Evolutionary conservation across 1,140 invertebrate genomes (phyloP).

Genomic region (Mactra quadrangularis): DNA sequence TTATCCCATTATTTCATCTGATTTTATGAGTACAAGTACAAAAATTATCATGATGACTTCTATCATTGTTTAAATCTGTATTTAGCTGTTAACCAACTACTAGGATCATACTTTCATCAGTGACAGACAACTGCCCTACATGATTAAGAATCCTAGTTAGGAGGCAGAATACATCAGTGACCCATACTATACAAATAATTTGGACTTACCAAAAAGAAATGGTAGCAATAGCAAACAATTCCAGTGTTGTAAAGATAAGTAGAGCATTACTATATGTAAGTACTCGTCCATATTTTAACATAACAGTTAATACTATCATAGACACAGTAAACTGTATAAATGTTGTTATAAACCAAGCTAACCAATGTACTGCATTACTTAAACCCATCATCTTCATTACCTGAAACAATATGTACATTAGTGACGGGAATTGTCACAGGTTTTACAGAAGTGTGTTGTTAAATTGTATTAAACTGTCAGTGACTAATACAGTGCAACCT

Average conservation of each 20-base stretch:
- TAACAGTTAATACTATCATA: constrained; percentile 84
- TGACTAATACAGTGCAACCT: no score
- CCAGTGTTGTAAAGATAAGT: constrained; percentile 85
- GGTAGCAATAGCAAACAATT: constrained; percentile 85
- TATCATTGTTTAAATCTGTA: no score
- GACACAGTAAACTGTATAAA: constrained; percentile 86
- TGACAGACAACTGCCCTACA: no score
- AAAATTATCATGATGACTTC: no score
- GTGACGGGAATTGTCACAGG: neutral
- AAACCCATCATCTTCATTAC: constrained; percentile 88
- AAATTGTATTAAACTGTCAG: no score
- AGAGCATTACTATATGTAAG: constrained; percentile 84
- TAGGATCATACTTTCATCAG: no score
- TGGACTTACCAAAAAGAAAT: constrained; percentile 85
- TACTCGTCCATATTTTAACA: constrained; percentile 86
- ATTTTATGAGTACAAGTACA: no score
- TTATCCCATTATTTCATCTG: no score
- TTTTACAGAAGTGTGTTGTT: neutral
- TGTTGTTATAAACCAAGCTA: constrained; percentile 87
- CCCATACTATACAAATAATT: no score
- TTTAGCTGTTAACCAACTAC: no score
- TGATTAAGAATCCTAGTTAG: no score
- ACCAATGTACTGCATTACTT: constrained; percentile 87
- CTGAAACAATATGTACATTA: constrained; percentile 71
- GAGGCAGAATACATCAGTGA: no score